These are phyloP conservation scores for Chionis minor DNA, from an alignment of 2,113 vertebrate genomes.

Conservation along the genomic window DNA sequence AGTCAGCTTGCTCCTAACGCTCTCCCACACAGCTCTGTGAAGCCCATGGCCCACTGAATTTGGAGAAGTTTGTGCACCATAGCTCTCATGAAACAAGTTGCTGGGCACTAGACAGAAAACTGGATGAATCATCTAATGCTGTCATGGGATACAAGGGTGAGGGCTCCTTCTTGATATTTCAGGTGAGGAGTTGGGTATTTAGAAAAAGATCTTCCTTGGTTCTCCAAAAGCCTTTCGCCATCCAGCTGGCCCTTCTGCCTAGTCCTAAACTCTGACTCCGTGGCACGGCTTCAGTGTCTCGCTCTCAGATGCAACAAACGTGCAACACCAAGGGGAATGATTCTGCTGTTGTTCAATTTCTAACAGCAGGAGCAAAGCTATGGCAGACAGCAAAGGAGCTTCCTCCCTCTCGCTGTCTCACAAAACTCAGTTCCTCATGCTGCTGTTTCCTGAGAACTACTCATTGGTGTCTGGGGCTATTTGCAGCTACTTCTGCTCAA, in stretches of 20 bases:
- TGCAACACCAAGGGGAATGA: rapidly evolving
- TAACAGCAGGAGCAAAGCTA: background rate
- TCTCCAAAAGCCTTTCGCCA: background rate
- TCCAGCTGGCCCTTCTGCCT: background rate
- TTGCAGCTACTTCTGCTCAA: slow-evolving; percentile 33
- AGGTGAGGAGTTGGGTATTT: background rate
- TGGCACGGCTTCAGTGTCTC: background rate
- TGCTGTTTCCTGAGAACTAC: background rate
- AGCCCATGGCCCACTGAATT: background rate
- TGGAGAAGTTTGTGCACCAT: background rate
- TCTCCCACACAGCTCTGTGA: background rate
- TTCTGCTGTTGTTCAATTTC: rapidly evolving
- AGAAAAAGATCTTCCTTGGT: background rate
- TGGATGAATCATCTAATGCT: background rate
- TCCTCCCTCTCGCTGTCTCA: background rate
- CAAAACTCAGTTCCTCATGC: slow-evolving; percentile 14
- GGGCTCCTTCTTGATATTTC: background rate
- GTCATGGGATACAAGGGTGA: too few species aligned
- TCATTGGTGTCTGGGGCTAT: background rate
- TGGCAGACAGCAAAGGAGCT: background rate
- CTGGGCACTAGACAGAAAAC: background rate
- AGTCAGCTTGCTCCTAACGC: background rate
- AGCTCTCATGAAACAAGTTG: background rate
- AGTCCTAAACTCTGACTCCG: background rate
- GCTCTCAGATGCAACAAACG: rapidly evolving